A percentile compares a stretch with the other conserved stretches of the same genome.
phyloP scores from a whole-genome alignment of 2,113 vertebrate species.

The Gopherus flavomarginatus region DNA sequence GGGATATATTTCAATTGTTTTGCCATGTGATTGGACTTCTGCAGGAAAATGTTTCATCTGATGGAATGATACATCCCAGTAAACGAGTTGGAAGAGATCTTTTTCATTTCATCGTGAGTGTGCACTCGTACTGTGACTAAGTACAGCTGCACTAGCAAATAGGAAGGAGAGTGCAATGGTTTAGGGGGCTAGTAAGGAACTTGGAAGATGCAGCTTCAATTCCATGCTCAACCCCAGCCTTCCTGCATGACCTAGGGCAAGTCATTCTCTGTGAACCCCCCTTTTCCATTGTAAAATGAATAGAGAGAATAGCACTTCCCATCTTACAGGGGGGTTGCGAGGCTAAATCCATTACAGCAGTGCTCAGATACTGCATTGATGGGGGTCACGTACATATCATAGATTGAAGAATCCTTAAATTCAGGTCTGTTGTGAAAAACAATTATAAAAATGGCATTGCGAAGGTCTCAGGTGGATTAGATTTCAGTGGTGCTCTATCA shows the following conservation, averaged over 20 bases:
- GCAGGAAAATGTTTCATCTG: neutral
- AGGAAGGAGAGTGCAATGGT: neutral
- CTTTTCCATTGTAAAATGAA: neutral
- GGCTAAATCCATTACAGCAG: neutral
- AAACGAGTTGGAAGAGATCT: neutral
- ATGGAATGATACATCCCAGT: neutral
- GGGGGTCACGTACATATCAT: neutral
- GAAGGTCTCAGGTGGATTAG: neutral
- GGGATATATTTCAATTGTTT: neutral
- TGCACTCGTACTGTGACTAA: neutral
- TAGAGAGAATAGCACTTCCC: neutral
- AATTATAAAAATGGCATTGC: accelerated
- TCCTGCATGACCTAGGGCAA: neutral
- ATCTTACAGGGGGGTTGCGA: neutral
- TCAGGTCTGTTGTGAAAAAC: neutral
- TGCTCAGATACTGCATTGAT: neutral
- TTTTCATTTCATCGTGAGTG: neutral
- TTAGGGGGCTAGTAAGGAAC: neutral
- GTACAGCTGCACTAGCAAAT: neutral
- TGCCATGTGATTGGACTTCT: neutral
- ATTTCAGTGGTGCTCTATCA: neutral
- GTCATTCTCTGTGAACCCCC: neutral
- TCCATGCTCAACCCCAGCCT: neutral
- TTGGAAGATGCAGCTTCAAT: neutral
- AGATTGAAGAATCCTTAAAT: neutral